Evolutionary conservation across 1,140 invertebrate species (phyloP), one percentile per base, ranked within the genome.

Genomic region (Leguminivora glycinivorella): DNA sequence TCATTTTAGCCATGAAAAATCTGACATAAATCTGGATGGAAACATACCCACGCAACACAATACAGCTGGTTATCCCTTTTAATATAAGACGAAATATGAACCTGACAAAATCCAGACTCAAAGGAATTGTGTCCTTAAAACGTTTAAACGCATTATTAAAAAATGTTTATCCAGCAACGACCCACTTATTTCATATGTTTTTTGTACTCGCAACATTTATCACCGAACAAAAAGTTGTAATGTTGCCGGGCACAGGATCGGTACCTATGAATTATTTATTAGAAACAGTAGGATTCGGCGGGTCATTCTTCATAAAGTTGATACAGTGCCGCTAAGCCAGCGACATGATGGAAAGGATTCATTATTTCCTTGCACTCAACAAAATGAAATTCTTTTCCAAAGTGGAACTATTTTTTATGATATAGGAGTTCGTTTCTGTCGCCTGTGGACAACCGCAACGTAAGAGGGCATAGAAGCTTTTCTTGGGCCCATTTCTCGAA

Each of bases 191-290:
- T 19, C 17, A 10, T 43, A 43, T 52, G 47, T 52, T 63, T 52
- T 63, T 63, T 26, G 29, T 26, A 12, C 19, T 24, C 10, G 24
- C 5, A 29, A 63, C 29, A 26, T 29, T 29, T 29, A 29, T 63
- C 58, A 63, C 25, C 29, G 24, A 17, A 63, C 58, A 63, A 17
- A 63, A 63, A 63, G 26, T 63, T 34, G 29, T 26, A 63, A 63
- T 29, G 58, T 63, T 63, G 17, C 34, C 58, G 58, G 22, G n/a
- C n/a, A 34, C 58, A 17, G 26, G 58, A 34, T 63, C 9, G 22
- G 25, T 63, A n/a, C n/a, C n/a, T n/a, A 63, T 63, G 58, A 63
- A 63, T 63, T 63, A 63, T 63, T 63, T 63, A 63, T 63, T 25
- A 63, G n/a, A 29, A 63, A 63, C 3, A 29, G 29, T 34, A 31